Evolutionary conservation across 2,797 vertebrate species (phyloP).

Genomic region (Leptatherina wallacei): DNA sequence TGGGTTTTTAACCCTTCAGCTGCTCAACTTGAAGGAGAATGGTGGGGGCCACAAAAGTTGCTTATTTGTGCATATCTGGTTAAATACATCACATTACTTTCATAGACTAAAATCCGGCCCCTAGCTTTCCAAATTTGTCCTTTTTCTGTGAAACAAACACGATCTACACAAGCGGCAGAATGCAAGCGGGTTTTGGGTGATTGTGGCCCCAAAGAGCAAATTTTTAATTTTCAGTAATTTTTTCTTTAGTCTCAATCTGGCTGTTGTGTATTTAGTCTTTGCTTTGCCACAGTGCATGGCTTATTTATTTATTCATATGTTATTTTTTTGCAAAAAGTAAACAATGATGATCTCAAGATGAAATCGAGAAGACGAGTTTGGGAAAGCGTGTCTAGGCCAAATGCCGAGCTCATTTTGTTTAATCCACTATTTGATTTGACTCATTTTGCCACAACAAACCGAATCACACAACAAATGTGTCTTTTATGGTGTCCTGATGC

Average conservation of each 20-base stretch:
- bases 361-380: conserved; percentile 68
- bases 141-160: conserved; percentile 42
- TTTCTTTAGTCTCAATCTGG: conserved; percentile 20
- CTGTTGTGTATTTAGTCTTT: conserved; percentile 31
- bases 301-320: conserved; percentile 13
- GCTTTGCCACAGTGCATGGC: conserved; percentile 31
- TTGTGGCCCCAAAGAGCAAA: conserved; percentile 26
- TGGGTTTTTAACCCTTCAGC: conserved; percentile 69
- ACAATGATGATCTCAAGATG: conserved; percentile 51
- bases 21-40: conserved; percentile 55
- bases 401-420: conserved; percentile 45
- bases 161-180: conserved; percentile 16
- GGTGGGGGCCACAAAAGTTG: conserved; percentile 53
- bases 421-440: conserved; percentile 62
- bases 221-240: conserved; percentile 34
- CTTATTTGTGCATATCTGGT: conserved; percentile 64
- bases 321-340: conserved; percentile 37
- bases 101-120: conserved; percentile 35
- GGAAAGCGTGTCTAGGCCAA: conserved; percentile 41
- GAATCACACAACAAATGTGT: conserved; percentile 54
- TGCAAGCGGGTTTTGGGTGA: conserved; percentile 9
- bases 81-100: conserved; percentile 60
- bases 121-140: conserved; percentile 15
- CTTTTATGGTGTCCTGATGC: conserved; percentile 62
- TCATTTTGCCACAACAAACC: conserved; percentile 57